Evolutionary conservation across 2,888 invertebrate genomes (phyloP).

Genomic region (Cremastobaeus sp.): DNA sequence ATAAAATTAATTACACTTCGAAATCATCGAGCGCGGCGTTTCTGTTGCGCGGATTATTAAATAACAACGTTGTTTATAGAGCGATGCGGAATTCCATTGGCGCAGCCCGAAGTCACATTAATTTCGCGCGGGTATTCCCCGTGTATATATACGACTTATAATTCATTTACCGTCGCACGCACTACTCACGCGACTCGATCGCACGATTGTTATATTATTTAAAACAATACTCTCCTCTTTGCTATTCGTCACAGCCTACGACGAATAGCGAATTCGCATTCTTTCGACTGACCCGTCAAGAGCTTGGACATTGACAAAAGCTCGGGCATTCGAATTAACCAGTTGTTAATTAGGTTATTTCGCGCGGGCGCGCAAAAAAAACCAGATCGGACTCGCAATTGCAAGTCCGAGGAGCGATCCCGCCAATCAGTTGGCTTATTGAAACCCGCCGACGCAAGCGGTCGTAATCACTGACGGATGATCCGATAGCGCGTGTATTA

Average conservation of each 20-base stretch:
- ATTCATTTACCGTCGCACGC: constrained; percentile 53
- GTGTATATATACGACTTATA: constrained; percentile 44
- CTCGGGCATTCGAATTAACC: no score
- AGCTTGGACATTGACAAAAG: no score
- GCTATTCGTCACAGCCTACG: constrained; percentile 17
- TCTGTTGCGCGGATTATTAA: constrained; percentile 60
- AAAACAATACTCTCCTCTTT: constrained; percentile 39
- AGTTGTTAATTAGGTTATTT: no score
- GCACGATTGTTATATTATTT: constrained; percentile 52
- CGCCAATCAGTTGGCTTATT: neutral
- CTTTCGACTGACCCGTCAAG: constrained; percentile 3
- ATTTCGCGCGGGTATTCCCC: constrained; percentile 48
- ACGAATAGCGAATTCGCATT: no score
- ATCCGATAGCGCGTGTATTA: constrained; percentile 26
- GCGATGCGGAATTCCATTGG: constrained; percentile 60
- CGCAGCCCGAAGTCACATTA: constrained; percentile 60
- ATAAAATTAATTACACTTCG: constrained; percentile 61
- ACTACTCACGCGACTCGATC: constrained; percentile 41
- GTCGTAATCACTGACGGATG: constrained; percentile 32
- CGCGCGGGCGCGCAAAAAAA: no score
- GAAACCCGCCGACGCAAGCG: constrained; percentile 28
- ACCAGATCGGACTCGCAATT: no score
- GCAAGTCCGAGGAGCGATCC: no score
- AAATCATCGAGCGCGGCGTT: constrained; percentile 61
- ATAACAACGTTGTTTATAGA: constrained; percentile 61